These are phyloP conservation scores for Pristionchus mayeri DNA, from an alignment of 2,888 invertebrate genomes.

Conservation along the genomic window DNA sequence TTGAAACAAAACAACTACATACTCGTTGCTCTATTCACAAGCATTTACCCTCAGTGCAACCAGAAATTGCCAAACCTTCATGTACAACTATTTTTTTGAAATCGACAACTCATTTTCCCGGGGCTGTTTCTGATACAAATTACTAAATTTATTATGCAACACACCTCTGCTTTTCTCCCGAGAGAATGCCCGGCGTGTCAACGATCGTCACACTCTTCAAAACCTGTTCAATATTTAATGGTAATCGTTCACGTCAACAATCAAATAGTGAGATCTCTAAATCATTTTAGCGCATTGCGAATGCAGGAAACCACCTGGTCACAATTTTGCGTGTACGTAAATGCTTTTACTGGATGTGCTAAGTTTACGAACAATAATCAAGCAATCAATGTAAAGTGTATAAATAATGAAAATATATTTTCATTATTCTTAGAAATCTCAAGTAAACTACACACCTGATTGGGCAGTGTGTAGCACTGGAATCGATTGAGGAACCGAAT, in stretches of 20 bases:
- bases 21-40: background rate
- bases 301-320: too few species aligned
- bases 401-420: too few species aligned
- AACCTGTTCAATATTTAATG: conserved; percentile 76
- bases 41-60: background rate
- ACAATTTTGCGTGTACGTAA: too few species aligned
- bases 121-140: background rate
- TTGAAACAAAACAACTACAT: background rate
- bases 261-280: too few species aligned
- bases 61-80: too few species aligned
- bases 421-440: background rate
- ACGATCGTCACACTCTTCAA: conserved; percentile 95
- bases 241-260: too few species aligned
- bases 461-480: conserved; percentile 92
- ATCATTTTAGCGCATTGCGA: too few species aligned
- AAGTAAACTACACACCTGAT: conserved; percentile 81
- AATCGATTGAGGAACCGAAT: conserved; percentile 98
- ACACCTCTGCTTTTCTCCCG: conserved; percentile 76
- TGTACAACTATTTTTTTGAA: background rate
- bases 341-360: too few species aligned
- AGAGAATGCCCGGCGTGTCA: conserved; percentile 88
- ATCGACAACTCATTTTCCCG: background rate
- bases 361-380: too few species aligned
- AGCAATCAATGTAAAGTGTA: too few species aligned
- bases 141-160: background rate